Base-by-base conservation (phyloP, 2,113 vertebrate species). In the Aix galericulata region DNA sequence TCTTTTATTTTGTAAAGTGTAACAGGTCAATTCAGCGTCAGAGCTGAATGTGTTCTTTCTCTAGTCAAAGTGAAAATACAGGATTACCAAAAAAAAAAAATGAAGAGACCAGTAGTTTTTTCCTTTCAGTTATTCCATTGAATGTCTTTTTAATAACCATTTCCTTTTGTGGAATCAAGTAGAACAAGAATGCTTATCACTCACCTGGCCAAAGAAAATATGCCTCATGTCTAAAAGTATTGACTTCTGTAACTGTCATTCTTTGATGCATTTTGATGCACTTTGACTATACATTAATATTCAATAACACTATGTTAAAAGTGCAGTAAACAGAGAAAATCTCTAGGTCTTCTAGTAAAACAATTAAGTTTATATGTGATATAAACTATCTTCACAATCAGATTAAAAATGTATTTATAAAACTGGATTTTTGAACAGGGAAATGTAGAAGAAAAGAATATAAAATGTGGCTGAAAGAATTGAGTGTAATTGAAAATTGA, bases 1-100 rank as follows among this genome's bases (percentile, higher is more conserved):
- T 52, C 73, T 87, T 94, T 85, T 82, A 42, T 77, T 96, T 93
- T 92, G 91, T 94, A 87, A 91, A 79, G 56, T 81, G 71, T 36
- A 93, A 82, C 80, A 91, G 53, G 68, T 91, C 81, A 59, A 21
- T 76, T 91, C 83, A 79, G 9, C 84, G 67, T 93, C 85, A 62
- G 67, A 74, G n/a, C 59, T 72, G 58, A 75, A 52, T 85, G 11
- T 10, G 34, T 87, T 84, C 62, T 62, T 92, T 82, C 66, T 46
- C 18, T 89, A 36, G 40, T 80, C 52, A 59, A 84, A 91, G 26
- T 50, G n/a, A 75, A 85, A 85, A 76, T 60, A 86, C 62, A 83
- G 21, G 5, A 55, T 6, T 72, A 77, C 58, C 58, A 88, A 93
- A 75, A 75, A 93, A 93, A 93, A 84, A 48, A 50, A 50, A 31